Evolutionary conservation across 1,140 invertebrate species (phyloP), one percentile per base, ranked within the genome.

Genomic region (Cepaea nemoralis): DNA sequence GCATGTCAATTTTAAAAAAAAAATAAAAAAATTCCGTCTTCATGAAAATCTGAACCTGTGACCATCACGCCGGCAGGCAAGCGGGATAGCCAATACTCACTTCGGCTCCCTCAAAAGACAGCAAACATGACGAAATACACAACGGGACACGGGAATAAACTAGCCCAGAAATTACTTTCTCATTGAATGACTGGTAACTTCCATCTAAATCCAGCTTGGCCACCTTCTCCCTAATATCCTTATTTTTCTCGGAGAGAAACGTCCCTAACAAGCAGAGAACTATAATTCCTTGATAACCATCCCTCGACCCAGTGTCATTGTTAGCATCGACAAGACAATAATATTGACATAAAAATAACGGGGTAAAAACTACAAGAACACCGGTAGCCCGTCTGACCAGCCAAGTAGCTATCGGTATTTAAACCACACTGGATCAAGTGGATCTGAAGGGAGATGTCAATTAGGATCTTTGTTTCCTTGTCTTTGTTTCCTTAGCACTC

Each of bases 281-380:
- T 14, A 24, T 55, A 55, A 55, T 55, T 55, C 50, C 50, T 55
- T 55, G 50, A 55, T 55, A 22, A 55, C n/a, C 16, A 14, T 24
- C 19, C 16, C 2, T 22, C 16, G 2, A 55, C 50, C 42, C 16
- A 1, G 50, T 55, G 50, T 24, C 50, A 55, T 55, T 55, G 50
- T 55, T 55, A 55, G 50, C 50, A 2, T 8, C 1, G 50, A 2
- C 50, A 55, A 55, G 50, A 55, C 50, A 55, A 55, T 55, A 55
- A 55, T 55, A 55, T 55, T 55, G 50, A 55, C 50, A 55, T 19
- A 55, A 55, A 55, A 55, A 55, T 55, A 55, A 55, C 50, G 22
- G 50, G 8, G 50, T 22, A 24, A 55, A 55, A 55, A 55, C 50
- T 55, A 55, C 5, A 14, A 45, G 5, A 55, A 55, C 50, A 55